phyloP scores from a whole-genome alignment of 1,140 invertebrate species.

The Stratiolaelaps scimitus region DNA sequence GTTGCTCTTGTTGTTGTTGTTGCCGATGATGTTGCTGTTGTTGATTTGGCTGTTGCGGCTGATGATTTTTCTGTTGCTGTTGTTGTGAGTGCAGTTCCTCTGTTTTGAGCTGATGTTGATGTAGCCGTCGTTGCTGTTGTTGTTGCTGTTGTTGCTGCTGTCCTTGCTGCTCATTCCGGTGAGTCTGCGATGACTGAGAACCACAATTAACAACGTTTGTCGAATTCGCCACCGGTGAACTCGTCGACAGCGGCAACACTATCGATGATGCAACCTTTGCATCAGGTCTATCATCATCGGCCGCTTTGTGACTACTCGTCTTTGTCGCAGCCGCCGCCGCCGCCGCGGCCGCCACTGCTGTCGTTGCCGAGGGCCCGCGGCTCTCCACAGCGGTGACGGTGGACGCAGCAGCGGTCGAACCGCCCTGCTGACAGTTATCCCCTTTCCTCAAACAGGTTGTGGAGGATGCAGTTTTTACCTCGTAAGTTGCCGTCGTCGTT shows the following conservation, averaged over 20 bases:
- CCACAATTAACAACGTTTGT: conserved; percentile 13
- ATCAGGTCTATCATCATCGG: conserved; percentile 12
- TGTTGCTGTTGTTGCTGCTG: too few relatives aligned
- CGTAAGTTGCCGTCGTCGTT: neutral
- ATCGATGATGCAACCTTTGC: neutral
- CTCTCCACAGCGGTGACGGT: neutral
- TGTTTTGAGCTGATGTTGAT: too few relatives aligned
- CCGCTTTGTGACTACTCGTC: neutral
- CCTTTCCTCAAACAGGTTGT: neutral
- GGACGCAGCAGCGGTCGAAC: neutral
- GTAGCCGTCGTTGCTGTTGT: too few relatives aligned
- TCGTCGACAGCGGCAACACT: neutral
- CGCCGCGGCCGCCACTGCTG: too few relatives aligned
- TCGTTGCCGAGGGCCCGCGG: neutral
- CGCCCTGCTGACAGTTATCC: neutral
- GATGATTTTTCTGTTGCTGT: too few relatives aligned
- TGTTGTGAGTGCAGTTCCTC: too few relatives aligned
- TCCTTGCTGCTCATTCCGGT: neutral
- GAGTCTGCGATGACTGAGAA: conserved; percentile 25
- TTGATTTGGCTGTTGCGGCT: too few relatives aligned
- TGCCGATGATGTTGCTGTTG: neutral
- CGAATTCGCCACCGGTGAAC: neutral
- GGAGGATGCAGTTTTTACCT: neutral
- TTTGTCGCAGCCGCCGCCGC: too few relatives aligned
- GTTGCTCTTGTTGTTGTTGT: conserved; percentile 36